Base-by-base conservation (phyloP, 1,140 invertebrate genomes). In the Cyclargus thomasi region DNA sequence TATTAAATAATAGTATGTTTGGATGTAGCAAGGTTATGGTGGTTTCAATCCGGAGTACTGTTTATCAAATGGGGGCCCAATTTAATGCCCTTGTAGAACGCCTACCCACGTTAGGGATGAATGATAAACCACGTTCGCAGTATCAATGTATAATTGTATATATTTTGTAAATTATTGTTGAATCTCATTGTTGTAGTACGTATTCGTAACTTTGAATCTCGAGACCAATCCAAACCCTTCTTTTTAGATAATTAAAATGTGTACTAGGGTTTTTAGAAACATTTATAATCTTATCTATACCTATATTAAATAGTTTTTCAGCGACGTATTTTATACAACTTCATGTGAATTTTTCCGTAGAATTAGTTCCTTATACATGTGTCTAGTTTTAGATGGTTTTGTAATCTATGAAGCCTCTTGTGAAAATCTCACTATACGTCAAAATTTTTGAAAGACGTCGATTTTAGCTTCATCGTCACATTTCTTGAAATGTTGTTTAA, bases 121-220 rank as follows among this genome's bases (percentile, higher is more conserved):
- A 23, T 57, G 17, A 66, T 18, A 53, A 59, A 57, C 53, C 53
- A 23, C 64, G 64, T 65, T 59, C 18, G 55, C n/a, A 18, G 23
- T 36, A 66, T 18, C 20, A 29, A 29, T 5, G 29, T 29, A 29
- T 29, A 59, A 57, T 57, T 66, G 35, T 53, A 75, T 75, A 72
- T 82, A 87, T 88, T 87, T 85, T 88, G 82, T 87, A 86, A 83
- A 73, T 82, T 83, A 86, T 85, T 89, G 85, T 87, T 89, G 75
- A 81, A 79, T 79, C 77, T 77, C 77, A 80, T 79, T 82, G 77
- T 86, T 82, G 80, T 87, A 86, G 70, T 81, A 80, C 71, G 75
- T 88, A 85, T 80, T 81, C 68, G 71, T 78, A 83, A 84, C 78
- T 82, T 83, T 81, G 76, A 89, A 85, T 87, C 81, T 87, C 82